These are phyloP conservation scores for Cavia aperea DNA, from an alignment of 2,113 vertebrate species.

Conservation along the genomic window DNA sequence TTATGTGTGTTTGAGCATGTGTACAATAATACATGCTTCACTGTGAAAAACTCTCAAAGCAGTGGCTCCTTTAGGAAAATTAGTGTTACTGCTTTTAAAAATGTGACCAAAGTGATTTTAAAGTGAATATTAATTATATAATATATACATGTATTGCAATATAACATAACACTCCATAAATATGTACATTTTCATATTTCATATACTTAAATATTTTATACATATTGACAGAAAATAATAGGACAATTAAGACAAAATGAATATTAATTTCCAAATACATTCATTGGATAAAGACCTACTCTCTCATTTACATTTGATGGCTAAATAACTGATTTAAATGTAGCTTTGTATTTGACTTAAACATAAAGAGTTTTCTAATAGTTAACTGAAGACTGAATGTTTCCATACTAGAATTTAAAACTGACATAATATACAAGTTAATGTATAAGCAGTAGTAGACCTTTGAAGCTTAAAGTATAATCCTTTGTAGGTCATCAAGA, in stretches of 20 bases:
- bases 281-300: neutral
- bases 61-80: conserved; percentile 30
- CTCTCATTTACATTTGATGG: neutral
- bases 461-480: conserved; percentile 41
- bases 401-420: neutral
- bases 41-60: neutral
- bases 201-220: neutral
- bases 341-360: neutral
- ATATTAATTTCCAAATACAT: conserved; percentile 19
- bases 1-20: neutral
- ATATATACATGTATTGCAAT: neutral
- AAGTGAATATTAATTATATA: conserved; percentile 10
- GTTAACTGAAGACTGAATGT: neutral
- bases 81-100: neutral
- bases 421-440: neutral
- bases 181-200: neutral
- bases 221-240: neutral
- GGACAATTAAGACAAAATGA: neutral
- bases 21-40: neutral
- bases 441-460: conserved; percentile 45
- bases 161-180: neutral
- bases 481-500: conserved; percentile 48
- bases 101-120: neutral
- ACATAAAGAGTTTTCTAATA: conserved; percentile 33
- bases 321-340: conserved; percentile 9